These are phyloP conservation scores for Andrena marginata DNA, from an alignment of 2,888 invertebrate species.

Conservation along the genomic window DNA sequence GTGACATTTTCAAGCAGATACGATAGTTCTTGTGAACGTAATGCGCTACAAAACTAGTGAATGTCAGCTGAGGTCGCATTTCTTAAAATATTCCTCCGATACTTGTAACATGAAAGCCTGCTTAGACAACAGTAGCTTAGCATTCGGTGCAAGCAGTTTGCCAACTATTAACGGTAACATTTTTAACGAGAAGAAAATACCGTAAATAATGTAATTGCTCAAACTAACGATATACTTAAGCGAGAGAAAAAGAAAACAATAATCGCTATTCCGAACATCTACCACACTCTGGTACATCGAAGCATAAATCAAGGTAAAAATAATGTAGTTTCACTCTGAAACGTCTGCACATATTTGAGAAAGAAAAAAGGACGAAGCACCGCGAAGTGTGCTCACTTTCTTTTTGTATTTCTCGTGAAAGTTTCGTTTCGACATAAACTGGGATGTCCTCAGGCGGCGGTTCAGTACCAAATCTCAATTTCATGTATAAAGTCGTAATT, in stretches of 20 bases:
- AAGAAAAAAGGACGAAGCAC: neutral
- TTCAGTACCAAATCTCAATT: slow-evolving; percentile 29
- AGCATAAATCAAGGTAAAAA: slow-evolving; percentile 28
- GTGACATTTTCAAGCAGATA: neutral
- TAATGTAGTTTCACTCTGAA: slow-evolving; percentile 46
- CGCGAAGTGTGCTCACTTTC: too few species aligned
- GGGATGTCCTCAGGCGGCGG: neutral
- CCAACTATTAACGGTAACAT: slow-evolving; percentile 15
- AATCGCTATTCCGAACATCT: too few species aligned
- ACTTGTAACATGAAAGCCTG: slow-evolving; percentile 71
- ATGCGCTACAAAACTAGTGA: neutral
- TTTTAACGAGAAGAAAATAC: neutral
- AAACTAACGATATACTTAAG: slow-evolving; percentile 27
- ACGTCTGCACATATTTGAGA: slow-evolving; percentile 1
- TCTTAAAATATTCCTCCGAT: slow-evolving; percentile 42
- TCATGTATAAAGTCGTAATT: slow-evolving; percentile 58
- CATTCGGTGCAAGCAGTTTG: slow-evolving; percentile 46
- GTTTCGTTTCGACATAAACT: slow-evolving; percentile 45
- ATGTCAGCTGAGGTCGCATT: slow-evolving; percentile 56
- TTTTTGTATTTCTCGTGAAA: neutral
- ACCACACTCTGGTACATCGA: neutral
- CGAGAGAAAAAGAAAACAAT: neutral
- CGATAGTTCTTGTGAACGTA: neutral
- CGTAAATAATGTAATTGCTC: neutral
- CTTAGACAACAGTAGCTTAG: slow-evolving; percentile 74